These are phyloP conservation scores for Neopipo cinnamomea DNA, from an alignment of 2,113 vertebrate species.

Conservation along the genomic window DNA sequence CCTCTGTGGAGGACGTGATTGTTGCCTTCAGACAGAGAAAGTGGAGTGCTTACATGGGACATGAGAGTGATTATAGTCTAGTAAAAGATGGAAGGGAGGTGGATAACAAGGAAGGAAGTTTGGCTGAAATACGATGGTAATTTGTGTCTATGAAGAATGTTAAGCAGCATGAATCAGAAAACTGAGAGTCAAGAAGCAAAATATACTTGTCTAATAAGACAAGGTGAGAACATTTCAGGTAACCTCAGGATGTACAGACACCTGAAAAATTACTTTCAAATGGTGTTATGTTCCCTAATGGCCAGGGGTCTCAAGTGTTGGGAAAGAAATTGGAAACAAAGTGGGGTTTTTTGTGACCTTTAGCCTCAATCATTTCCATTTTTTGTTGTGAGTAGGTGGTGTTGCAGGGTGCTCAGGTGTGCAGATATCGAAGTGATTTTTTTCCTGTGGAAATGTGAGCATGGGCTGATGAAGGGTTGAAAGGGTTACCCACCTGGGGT, in stretches of 20 bases:
- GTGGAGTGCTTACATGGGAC: neutral
- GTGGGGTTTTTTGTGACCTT: neutral
- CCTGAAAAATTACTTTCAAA: neutral
- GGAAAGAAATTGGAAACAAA: neutral
- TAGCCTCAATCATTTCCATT: neutral
- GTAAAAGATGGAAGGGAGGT: neutral
- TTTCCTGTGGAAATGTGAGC: neutral
- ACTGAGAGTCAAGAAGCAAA: neutral
- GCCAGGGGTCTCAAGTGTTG: neutral
- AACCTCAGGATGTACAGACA: neutral
- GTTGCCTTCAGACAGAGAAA: neutral
- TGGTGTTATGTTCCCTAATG: neutral
- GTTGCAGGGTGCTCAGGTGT: neutral
- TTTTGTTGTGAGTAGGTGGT: neutral
- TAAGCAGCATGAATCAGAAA: conserved; percentile 33
- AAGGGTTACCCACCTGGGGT: neutral
- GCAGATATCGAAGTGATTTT: neutral
- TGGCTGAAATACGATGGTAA: neutral
- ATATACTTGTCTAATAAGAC: neutral
- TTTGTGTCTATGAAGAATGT: neutral
- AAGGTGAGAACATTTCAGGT: neutral
- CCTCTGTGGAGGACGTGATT: neutral
- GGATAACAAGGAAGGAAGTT: too few relatives aligned
- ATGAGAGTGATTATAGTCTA: neutral
- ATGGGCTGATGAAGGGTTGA: neutral